A percentile compares a stretch with the other conserved stretches of the same genome.
phyloP scores from a whole-genome alignment of 2,797 vertebrate species.

The Tokudaia tokunoshimensis region DNA sequence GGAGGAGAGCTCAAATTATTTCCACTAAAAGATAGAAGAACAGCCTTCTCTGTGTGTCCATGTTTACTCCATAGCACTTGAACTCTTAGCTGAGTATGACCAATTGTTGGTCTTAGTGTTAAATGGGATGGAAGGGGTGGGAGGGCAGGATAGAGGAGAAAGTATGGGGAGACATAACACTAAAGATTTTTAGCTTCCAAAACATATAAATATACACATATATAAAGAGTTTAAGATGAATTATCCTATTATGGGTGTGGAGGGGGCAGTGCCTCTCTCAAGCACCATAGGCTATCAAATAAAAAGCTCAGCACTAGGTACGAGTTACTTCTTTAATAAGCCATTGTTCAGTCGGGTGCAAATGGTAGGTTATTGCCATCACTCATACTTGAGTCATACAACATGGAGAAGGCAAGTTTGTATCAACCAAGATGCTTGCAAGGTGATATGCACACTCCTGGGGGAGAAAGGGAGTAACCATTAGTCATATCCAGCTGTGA shows the following conservation, averaged over 20 bases:
- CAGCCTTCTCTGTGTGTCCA: not conserved
- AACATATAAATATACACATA: not conserved
- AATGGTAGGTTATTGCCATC: no score
- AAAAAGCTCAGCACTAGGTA: not conserved
- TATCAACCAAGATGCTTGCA: not conserved
- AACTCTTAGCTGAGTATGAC: not conserved
- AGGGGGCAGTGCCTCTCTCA: not conserved
- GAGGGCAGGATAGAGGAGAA: no score
- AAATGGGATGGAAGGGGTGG: not conserved
- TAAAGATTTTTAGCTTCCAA: not conserved
- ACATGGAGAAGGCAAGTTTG: not conserved
- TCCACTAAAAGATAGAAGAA: not conserved
- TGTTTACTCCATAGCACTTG: not conserved
- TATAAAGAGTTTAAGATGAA: not conserved
- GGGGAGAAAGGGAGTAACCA: not conserved
- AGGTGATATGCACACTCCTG: not conserved
- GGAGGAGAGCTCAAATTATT: not conserved
- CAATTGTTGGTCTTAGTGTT: no score
- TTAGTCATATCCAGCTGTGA: not conserved
- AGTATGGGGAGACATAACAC: not conserved
- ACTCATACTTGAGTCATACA: no score
- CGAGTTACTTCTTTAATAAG: not conserved
- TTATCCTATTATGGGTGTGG: not conserved
- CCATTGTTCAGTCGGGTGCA: no score
- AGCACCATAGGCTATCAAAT: not conserved